phyloP scores from a whole-genome alignment of 2,113 vertebrate species.

The Pimephales promelas region DNA sequence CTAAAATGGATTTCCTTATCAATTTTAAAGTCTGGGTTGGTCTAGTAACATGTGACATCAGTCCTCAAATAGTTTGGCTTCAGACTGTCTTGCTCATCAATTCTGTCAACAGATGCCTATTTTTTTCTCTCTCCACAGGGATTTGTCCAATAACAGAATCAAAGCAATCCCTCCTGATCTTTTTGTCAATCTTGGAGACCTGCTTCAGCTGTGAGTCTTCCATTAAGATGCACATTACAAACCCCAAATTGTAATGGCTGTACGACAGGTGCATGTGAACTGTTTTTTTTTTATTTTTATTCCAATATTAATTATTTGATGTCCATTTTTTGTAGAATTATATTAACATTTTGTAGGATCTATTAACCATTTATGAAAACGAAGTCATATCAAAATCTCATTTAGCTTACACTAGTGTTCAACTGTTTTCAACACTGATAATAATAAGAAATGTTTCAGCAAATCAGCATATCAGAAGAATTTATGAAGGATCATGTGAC shows the following conservation, averaged over 20 bases:
- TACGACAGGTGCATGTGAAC: background rate
- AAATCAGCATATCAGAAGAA: background rate
- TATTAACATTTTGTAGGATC: background rate
- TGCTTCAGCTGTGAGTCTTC: slow-evolving; percentile 91
- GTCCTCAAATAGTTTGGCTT: slow-evolving; percentile 23
- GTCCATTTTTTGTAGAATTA: background rate
- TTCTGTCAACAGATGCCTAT: slow-evolving; percentile 11
- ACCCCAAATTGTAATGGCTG: background rate
- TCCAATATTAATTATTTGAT: background rate
- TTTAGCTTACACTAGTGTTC: no score
- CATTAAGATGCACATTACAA: background rate
- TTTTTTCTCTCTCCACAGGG: slow-evolving; percentile 77
- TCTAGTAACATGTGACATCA: slow-evolving; percentile 18
- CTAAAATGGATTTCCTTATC: slow-evolving; percentile 30
- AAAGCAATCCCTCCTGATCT: slow-evolving; percentile 81
- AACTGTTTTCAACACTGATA: background rate
- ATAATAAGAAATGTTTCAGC: background rate
- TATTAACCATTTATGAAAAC: background rate
- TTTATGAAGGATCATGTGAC: no score
- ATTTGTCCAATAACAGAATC: slow-evolving; percentile 90
- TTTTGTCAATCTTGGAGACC: slow-evolving; percentile 87
- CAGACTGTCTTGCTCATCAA: background rate
- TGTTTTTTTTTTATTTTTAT: background rate
- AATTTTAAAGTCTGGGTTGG: slow-evolving; percentile 13
- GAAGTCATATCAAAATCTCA: background rate